phyloP scores from a whole-genome alignment of 1,140 invertebrate genomes.

The Rhynchophorus ferrugineus region DNA sequence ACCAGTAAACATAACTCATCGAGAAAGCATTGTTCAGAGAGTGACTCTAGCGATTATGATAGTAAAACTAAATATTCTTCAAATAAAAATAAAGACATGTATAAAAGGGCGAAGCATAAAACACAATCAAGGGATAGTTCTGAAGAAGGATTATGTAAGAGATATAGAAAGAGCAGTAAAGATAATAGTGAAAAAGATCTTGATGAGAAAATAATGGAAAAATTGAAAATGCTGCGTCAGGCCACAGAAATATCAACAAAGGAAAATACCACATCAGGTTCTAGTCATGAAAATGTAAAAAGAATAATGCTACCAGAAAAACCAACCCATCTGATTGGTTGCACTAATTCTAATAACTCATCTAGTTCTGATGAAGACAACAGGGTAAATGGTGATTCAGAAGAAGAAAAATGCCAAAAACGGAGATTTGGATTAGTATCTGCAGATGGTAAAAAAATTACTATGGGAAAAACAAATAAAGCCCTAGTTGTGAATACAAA shows the following conservation, averaged over 20 bases:
- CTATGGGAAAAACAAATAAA: slow-evolving; percentile 12
- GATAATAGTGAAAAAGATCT: slow-evolving; percentile 14
- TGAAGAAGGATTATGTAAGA: slow-evolving; percentile 7
- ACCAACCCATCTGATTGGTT: background rate
- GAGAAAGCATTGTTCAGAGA: slow-evolving; percentile 13
- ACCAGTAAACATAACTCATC: slow-evolving; percentile 16
- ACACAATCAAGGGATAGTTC: slow-evolving; percentile 25
- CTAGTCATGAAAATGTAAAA: background rate
- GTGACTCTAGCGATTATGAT: slow-evolving; percentile 8
- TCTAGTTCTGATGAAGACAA: background rate
- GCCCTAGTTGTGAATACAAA: slow-evolving; percentile 8
- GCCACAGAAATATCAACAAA: slow-evolving; percentile 6
- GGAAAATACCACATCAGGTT: slow-evolving; percentile 1
- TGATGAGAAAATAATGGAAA: slow-evolving; percentile 19
- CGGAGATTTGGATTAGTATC: slow-evolving; percentile 43
- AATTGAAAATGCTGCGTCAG: slow-evolving; percentile 16
- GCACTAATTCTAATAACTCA: background rate
- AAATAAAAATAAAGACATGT: background rate
- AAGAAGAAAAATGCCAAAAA: slow-evolving; percentile 18
- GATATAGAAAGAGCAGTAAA: slow-evolving; percentile 2
- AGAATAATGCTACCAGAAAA: slow-evolving; percentile 1
- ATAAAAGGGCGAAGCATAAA: background rate
- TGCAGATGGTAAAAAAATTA: slow-evolving; percentile 44
- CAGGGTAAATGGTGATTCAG: slow-evolving; percentile 19
- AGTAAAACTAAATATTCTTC: slow-evolving; percentile 21